Percentiles rank a stretch among this genome's conserved stretches.
These are phyloP conservation scores for Ochotona princeps DNA, from an alignment of 2,113 vertebrate species.

Conservation along the genomic window DNA sequence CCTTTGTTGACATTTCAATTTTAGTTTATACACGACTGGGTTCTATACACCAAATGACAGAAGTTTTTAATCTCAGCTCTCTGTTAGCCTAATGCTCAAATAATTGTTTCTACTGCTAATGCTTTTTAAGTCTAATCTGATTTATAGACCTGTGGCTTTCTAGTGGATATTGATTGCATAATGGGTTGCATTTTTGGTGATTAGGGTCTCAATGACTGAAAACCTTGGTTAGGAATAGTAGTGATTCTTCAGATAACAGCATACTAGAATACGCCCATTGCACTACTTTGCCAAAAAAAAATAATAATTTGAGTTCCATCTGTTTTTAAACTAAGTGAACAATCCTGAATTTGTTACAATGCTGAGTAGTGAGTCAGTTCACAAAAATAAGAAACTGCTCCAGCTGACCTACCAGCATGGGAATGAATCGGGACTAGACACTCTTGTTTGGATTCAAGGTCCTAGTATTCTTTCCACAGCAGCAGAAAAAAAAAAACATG, in stretches of 20 bases:
- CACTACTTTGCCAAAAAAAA: neutral
- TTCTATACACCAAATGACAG: no score
- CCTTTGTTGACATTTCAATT: no score
- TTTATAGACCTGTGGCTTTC: neutral
- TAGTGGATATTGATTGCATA: neutral
- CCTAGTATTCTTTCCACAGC: neutral
- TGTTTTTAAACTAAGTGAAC: neutral
- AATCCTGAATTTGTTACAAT: neutral
- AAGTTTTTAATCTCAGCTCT: slow-evolving; percentile 9
- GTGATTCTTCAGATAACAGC: neutral
- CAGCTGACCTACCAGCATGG: neutral
- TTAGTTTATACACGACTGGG: no score
- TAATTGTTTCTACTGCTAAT: neutral
- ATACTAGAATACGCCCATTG: neutral
- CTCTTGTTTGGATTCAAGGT: neutral
- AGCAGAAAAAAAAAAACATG: neutral
- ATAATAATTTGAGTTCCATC: neutral
- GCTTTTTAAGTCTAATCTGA: slow-evolving; percentile 4
- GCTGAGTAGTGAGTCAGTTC: neutral
- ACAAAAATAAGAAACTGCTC: neutral
- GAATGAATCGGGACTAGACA: neutral
- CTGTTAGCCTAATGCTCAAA: neutral
- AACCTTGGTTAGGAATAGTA: neutral
- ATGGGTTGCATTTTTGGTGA: neutral
- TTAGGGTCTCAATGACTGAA: neutral